These are phyloP conservation scores for Megaceryle alcyon DNA, from an alignment of 2,797 vertebrate genomes.

Conservation along the genomic window DNA sequence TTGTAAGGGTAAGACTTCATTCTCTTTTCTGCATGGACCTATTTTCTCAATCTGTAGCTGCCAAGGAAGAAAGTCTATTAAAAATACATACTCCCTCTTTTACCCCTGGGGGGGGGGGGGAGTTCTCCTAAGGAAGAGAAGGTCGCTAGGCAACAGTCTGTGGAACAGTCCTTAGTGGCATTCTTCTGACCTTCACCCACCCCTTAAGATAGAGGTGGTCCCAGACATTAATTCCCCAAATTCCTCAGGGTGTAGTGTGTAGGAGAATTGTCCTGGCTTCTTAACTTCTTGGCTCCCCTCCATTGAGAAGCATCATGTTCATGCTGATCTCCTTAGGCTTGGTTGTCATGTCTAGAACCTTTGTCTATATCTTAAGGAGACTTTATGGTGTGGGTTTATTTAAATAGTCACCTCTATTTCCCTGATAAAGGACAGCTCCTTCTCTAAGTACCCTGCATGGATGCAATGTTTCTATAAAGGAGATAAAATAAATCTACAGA, in stretches of 20 bases:
- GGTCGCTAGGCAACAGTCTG: background rate
- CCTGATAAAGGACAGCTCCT: background rate
- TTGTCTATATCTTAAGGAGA: background rate
- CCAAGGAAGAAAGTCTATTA: background rate
- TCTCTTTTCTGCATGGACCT: background rate
- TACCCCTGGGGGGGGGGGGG: background rate
- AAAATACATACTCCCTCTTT: background rate
- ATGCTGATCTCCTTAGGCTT: background rate
- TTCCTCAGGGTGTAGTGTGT: background rate
- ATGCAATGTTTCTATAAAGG: background rate
- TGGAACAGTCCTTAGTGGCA: background rate
- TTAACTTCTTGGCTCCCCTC: background rate
- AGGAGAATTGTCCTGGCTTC: background rate
- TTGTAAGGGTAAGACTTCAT: background rate
- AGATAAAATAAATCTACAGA: background rate
- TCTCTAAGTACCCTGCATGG: background rate
- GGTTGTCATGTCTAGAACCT: background rate
- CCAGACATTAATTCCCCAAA: background rate
- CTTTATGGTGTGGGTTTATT: background rate
- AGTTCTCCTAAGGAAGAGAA: background rate
- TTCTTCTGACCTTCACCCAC: background rate
- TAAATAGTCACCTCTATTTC: background rate
- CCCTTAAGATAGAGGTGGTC: background rate
- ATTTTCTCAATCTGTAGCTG: background rate
- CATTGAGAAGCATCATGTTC: background rate